Base-by-base conservation (phyloP, 1,140 invertebrate species). In the Drosophila orosa region DNA sequence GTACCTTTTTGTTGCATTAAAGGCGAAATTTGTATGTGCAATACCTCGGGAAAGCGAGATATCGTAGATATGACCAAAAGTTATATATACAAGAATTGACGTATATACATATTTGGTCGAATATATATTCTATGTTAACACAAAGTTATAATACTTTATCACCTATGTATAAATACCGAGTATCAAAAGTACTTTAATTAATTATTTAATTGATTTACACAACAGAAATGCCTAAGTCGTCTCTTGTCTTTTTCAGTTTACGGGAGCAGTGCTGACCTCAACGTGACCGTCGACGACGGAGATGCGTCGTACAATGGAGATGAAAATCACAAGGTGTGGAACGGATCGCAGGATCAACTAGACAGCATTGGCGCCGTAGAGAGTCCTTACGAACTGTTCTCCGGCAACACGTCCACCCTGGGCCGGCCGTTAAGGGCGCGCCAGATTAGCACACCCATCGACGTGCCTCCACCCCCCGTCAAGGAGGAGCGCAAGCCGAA, bases 281-380 rank as follows among this genome's bases (percentile, higher is more conserved):
- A 95, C 15, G 93, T 94, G 3, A 83, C 78, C 2, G 94, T 94
- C 13, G 94, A 94, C 22, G 93, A 94, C n/a, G 96, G 96, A 72
- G 95, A 96, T 44, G 92, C 95, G 1, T 96, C 96, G 24, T 97
- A 96, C 89, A 97, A 97, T 85, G 97, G 96, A 1, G 96, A 98
- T 85, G 97, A 98, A 90, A 98, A 98, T 85, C 97, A 98, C 90
- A 98, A 98, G 92, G 96, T 98, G 3, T 98, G 97, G 97, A 96
- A 95, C 0, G 95, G 95, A 9, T 95, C 95, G 40, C 93, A 95
- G 58, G 96, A 97, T 69, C 94, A 96, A 50, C 90, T 95, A 8
- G 95, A 95, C 62, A 94, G 92, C 27, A 93, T 94, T 17, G 91
- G 79, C 0, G 59, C 78, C 33, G 71, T 80, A 25, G 91, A 95